Evolutionary conservation across 2,888 invertebrate species (phyloP).

Genomic region (Antheraea assamensis): DNA sequence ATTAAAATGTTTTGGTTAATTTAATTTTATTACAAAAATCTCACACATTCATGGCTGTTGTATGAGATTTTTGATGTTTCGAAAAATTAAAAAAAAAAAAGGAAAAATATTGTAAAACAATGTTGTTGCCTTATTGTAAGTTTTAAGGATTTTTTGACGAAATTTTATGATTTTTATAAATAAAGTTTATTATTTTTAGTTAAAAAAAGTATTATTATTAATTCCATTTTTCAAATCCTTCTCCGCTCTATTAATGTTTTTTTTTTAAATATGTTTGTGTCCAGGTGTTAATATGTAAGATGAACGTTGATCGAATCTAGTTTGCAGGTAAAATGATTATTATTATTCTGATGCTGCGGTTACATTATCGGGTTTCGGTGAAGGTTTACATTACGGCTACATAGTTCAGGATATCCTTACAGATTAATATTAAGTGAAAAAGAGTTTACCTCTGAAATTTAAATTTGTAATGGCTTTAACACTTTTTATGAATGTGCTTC

Average conservation of each 20-base stretch:
- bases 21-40: conserved; percentile 67
- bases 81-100: conserved; percentile 37
- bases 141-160: conserved; percentile 41
- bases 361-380: no score
- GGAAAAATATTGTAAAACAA: conserved; percentile 39
- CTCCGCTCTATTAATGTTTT: not conserved
- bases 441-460: no score
- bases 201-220: conserved; percentile 27
- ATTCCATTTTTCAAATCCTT: not conserved
- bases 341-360: no score
- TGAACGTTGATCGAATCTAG: no score
- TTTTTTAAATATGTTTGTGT: not conserved
- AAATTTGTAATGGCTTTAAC: no score
- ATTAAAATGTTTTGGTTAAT: conserved; percentile 36
- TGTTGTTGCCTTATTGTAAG: conserved; percentile 64
- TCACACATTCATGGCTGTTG: conserved; percentile 76
- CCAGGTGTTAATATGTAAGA: not conserved
- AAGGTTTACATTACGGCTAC: no score
- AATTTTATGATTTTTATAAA: conserved; percentile 68
- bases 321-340: no score
- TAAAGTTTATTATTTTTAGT: conserved; percentile 77
- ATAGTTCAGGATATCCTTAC: no score
- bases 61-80: conserved; percentile 70
- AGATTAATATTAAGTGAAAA: no score
- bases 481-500: no score